Evolutionary conservation across 1,140 invertebrate genomes (phyloP).

Genomic region (Chironomus striatipennis): DNA sequence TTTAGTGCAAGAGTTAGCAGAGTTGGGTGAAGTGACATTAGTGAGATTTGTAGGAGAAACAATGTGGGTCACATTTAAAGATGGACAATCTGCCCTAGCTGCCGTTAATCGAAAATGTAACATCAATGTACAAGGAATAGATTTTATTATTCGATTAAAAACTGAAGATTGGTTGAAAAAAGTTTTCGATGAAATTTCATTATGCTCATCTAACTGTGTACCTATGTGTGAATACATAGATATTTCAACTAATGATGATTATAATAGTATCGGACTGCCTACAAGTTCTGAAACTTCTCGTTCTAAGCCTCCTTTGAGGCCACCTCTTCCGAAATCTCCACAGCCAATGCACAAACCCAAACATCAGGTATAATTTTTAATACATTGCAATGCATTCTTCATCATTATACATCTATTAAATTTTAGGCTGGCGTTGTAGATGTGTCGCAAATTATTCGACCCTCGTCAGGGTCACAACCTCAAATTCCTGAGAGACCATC

Average conservation of each 20-base stretch:
- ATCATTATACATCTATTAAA: conserved; percentile 33
- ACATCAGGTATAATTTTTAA: conserved; percentile 30
- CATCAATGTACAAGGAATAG: conserved; percentile 56
- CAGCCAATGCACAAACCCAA: conserved; percentile 40
- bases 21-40: conserved; percentile 66
- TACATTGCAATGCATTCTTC: not conserved
- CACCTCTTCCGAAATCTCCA: conserved; percentile 46
- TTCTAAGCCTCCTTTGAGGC: conserved; percentile 51
- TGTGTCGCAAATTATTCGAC: conserved; percentile 38
- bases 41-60: conserved; percentile 81
- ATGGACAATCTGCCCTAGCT: conserved; percentile 72
- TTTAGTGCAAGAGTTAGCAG: conserved; percentile 37
- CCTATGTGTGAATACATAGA: conserved; percentile 50
- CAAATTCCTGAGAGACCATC: conserved; percentile 43
- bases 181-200: conserved; percentile 64
- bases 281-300: conserved; percentile 40
- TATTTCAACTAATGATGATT: conserved; percentile 32
- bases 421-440: conserved; percentile 31
- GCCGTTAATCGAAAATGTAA: conserved; percentile 49
- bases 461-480: conserved; percentile 42
- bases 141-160: conserved; percentile 66
- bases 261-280: conserved; percentile 40
- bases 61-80: conserved; percentile 83
- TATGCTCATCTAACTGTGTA: conserved; percentile 75
- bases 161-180: conserved; percentile 74